Evolutionary conservation across 35 echinoderm and acorn worm species (phyloP), one percentile per base, ranked within the genome.

Genomic region (Antedon bifida): DNA sequence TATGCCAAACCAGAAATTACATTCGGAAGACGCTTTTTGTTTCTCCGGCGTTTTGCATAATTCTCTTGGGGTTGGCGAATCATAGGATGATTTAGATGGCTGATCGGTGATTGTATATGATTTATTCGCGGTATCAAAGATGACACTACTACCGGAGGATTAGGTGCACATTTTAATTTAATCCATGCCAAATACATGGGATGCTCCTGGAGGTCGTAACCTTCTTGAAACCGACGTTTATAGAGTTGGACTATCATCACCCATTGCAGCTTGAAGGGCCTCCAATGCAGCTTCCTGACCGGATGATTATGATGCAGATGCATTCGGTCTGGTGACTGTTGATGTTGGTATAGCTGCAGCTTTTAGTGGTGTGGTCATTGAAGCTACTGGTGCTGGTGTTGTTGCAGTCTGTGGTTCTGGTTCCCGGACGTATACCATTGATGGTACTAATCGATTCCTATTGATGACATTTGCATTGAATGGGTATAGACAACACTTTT

Each of bases 371-470:
- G n/a, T n/a, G n/a, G n/a, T n/a, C n/a, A n/a, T n/a, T n/a, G n/a
- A n/a, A n/a, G n/a, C n/a, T n/a, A n/a, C n/a, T n/a, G n/a, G n/a
- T n/a, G n/a, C n/a, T n/a, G 39, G 39, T 14, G 39, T 5, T 14
- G 39, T 44, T 44, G 39, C 14, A 8, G 14, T 16, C 16, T 5
- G 16, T 44, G 39, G 16, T 8, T 5, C 5, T 44, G 39, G 16
- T 44, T 44, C 39, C 16, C 5, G 5, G 77, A 19, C 36, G 28
- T 64, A 86, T 35, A 79, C 32, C 26, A 29, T 30, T 39, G 85
- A 86, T 14, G 77, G 85, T 44, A 86, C 34, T 29, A 86, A 35
- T 76, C 74, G 56, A 14, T 34, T 2, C 9, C 31, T 74, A 39
- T 81, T 44, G 30, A 87, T 74, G 30, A 34, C 79, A 34, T 55